Evolutionary conservation across 1,140 invertebrate genomes (phyloP).

Genomic region (Leptoteleia sp.): DNA sequence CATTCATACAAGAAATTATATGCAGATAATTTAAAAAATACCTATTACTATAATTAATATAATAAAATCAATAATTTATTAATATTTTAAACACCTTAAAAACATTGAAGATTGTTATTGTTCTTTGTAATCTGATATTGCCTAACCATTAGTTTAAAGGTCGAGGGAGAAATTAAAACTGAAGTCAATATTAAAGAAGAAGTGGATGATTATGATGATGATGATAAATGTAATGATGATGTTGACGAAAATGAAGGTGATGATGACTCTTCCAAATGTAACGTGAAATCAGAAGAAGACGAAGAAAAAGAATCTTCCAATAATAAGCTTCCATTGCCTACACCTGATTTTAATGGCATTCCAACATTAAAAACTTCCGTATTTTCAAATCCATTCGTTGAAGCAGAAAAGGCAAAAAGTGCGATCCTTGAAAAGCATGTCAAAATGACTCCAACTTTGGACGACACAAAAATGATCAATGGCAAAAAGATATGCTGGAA

Average conservation of each 20-base stretch:
- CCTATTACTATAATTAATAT: too few relatives aligned
- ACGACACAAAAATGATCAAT: constrained; percentile 89
- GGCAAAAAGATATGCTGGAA: constrained; percentile 96
- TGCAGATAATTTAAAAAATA: too few relatives aligned
- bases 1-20: too few relatives aligned
- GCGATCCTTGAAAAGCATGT: constrained; percentile 95
- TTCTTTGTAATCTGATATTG: constrained; percentile 82
- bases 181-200: constrained; percentile 44
- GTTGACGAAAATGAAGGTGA: constrained; percentile 56
- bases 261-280: constrained; percentile 44
- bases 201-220: constrained; percentile 46
- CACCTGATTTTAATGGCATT: constrained; percentile 80
- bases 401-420: constrained; percentile 92
- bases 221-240: constrained; percentile 65
- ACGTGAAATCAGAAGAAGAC: constrained; percentile 59
- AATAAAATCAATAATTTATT: too few relatives aligned
- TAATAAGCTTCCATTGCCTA: constrained; percentile 81
- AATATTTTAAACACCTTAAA: constrained; percentile 28
- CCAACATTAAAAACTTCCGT: constrained; percentile 84
- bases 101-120: constrained; percentile 53
- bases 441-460: constrained; percentile 89
- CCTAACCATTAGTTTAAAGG: constrained; percentile 79
- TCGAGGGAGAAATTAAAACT: constrained; percentile 64
- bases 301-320: constrained; percentile 72
- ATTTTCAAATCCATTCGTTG: constrained; percentile 94